phyloP scores from a whole-genome alignment of 2,797 vertebrate genomes.

The Apodemus agrarius region DNA sequence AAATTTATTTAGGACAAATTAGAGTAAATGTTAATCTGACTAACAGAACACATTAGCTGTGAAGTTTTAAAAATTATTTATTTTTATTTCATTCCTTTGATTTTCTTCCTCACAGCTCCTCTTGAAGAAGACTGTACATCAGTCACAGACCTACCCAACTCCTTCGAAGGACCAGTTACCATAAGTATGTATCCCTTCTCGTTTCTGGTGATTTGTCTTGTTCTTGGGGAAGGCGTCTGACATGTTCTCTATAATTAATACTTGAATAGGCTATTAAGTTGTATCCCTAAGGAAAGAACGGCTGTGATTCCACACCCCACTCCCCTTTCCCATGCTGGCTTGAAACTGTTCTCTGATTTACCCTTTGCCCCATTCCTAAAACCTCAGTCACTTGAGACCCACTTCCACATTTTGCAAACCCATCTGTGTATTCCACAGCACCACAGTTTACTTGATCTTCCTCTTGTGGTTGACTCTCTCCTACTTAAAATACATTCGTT shows the following conservation, averaged over 20 bases:
- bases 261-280: background rate
- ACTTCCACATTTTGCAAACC: background rate
- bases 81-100: conserved; percentile 43
- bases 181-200: conserved; percentile 72
- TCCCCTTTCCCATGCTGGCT: background rate
- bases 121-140: conserved; percentile 62
- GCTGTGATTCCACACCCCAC: background rate
- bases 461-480: background rate
- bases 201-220: background rate
- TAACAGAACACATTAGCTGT: background rate
- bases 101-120: conserved; percentile 59
- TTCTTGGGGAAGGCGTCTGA: background rate
- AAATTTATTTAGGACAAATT: background rate
- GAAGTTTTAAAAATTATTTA: background rate
- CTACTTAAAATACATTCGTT: background rate
- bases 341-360: background rate
- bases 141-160: conserved; percentile 77
- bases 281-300: background rate
- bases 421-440: background rate
- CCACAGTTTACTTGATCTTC: background rate
- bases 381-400: conserved; percentile 6
- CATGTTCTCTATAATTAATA: background rate
- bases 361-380: background rate
- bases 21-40: background rate
- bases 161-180: conserved; percentile 74